phyloP scores from a whole-genome alignment of 2,888 invertebrate genomes.

The Megastigmus dorsalis region DNA sequence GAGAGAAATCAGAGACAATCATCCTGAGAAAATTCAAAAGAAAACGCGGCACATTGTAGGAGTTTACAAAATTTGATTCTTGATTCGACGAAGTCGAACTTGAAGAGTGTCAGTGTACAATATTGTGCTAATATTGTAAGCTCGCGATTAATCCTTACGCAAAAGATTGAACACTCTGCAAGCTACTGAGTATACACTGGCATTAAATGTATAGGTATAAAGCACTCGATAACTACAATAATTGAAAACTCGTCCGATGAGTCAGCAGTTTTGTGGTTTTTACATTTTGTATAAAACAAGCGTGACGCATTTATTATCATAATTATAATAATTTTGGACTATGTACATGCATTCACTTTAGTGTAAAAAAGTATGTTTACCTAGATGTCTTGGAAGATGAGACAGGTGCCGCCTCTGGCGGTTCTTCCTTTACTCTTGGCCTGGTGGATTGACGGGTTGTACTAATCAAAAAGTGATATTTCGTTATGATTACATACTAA shows the following conservation, averaged over 20 bases:
- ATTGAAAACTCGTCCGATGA: slow-evolving; percentile 31
- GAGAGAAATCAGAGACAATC: slow-evolving; percentile 22
- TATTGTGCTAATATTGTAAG: slow-evolving; percentile 2
- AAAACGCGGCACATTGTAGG: slow-evolving; percentile 5
- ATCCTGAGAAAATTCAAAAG: slow-evolving; percentile 7
- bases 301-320: slow-evolving; percentile 36
- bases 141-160: slow-evolving; percentile 1
- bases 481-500: slow-evolving; percentile 64
- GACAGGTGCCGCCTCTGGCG: slow-evolving; percentile 73
- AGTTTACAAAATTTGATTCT: slow-evolving; percentile 30
- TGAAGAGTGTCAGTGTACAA: slow-evolving; percentile 46
- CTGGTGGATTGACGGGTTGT: slow-evolving; percentile 74
- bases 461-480: slow-evolving; percentile 73
- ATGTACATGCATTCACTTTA: slow-evolving; percentile 65
- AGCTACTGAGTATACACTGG: slow-evolving; percentile 24
- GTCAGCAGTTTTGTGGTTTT: neutral
- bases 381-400: slow-evolving; percentile 74
- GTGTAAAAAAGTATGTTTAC: slow-evolving; percentile 70
- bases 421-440: slow-evolving; percentile 75
- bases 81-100: slow-evolving; percentile 23
- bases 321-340: slow-evolving; percentile 38
- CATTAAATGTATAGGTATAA: slow-evolving; percentile 1
- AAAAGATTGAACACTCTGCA: slow-evolving; percentile 37
- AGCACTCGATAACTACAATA: slow-evolving; percentile 21
- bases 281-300: slow-evolving; percentile 43